Percentiles rank a stretch among this genome's conserved stretches.
Evolutionary conservation across 2,888 invertebrate species (phyloP).

Genomic region (Rhamphomyia laevipes): DNA sequence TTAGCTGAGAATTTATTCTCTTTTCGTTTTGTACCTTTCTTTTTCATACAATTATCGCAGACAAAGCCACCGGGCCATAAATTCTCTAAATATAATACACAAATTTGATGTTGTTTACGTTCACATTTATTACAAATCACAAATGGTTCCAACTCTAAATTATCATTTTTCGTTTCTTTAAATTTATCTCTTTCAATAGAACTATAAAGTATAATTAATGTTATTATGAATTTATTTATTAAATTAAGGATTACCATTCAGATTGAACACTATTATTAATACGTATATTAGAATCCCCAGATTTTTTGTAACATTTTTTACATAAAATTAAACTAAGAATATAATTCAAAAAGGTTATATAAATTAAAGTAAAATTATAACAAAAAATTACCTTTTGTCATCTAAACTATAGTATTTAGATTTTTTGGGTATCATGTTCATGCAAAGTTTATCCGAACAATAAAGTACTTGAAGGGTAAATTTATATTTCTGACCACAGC

Average conservation of each 20-base stretch:
- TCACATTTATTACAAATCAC: constrained; percentile 94
- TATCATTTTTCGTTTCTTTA: constrained; percentile 96
- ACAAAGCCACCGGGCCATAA: constrained; percentile 91
- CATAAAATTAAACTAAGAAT: too few species aligned
- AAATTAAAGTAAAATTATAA: too few species aligned
- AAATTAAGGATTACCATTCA: too few species aligned
- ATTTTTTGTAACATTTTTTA: too few species aligned
- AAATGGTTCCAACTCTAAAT: constrained; percentile 93
- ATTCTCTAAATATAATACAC: constrained; percentile 88
- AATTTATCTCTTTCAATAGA: constrained; percentile 95
- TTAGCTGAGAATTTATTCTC: constrained; percentile 97
- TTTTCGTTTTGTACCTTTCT: constrained; percentile 82
- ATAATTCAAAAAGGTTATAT: too few species aligned
- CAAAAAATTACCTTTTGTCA: constrained; percentile 81
- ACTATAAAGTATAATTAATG: constrained; percentile 39
- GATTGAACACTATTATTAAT: too few species aligned
- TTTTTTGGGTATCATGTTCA: constrained; percentile 91
- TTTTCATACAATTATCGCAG: constrained; percentile 93
- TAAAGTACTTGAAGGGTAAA: constrained; percentile 98
- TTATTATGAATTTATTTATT: too few species aligned
- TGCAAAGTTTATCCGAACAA: constrained; percentile 96
- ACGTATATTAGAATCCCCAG: too few species aligned
- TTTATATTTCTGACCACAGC: constrained; percentile 97
- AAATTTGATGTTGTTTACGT: constrained; percentile 95
- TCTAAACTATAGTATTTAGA: constrained; percentile 98